Evolutionary conservation across 2,888 invertebrate species (phyloP), one percentile per base, ranked within the genome.

Genomic region (Cheilosia scutellata): DNA sequence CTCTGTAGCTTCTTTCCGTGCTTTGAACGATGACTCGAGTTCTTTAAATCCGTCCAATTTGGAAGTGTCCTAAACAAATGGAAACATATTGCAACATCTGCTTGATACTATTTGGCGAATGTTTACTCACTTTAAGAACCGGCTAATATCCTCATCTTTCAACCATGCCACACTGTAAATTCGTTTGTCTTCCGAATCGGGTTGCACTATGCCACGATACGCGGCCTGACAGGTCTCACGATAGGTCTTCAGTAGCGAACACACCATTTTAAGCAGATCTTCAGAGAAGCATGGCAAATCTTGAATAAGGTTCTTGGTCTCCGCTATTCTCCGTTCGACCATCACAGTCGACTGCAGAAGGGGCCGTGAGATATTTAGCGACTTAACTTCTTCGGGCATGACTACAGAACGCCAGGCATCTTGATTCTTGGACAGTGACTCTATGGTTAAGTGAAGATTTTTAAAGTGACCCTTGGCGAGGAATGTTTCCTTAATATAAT

Each of bases 121-220:
- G 71, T 42, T 2, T 57, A 93, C 92, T 88, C 94, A 95, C 95
- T 97, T 97, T 89, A 99, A 94, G 93, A 98, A 97, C 70, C 98
- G 93, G 90, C 96, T 97, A 83, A 99, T 98, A 91, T 99, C 98
- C 89, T 98, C 98, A 92, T 99, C 98, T 88, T 97, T 97, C 0
- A 98, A 94, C 98, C 98, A 97, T 11, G 96, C 95, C 0, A 97
- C 96, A 89, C 96, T 96, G 88, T 96, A 96, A 78, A 97, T 95
- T 82, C 96, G 93, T 88, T 95, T 94, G 89, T 96, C 96, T 90
- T 96, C 96, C 0, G 95, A 94, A 89, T 96, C 96, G 0, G 96
- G 95, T 90, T 96, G 96, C 0, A 96, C 96, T 84, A 96, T 95
- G 55, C 95, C 95, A 82, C 95, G 93, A 91, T 96, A 97, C 0